These are phyloP conservation scores for Hydrolagus affinis DNA, from an alignment of 2,113 vertebrate species.

Conservation along the genomic window DNA sequence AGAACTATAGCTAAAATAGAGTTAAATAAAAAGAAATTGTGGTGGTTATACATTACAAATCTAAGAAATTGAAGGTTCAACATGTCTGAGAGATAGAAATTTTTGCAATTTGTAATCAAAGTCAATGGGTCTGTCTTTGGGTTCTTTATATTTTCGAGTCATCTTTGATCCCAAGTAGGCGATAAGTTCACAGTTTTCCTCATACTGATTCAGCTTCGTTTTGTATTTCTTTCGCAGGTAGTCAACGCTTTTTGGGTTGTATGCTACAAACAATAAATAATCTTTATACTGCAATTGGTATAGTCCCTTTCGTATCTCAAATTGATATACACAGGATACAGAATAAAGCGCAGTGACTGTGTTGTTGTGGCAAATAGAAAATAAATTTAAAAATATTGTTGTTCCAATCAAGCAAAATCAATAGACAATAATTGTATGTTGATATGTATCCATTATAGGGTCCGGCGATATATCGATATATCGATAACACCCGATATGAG, in stretches of 20 bases:
- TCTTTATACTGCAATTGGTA: not conserved
- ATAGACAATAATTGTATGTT: not conserved
- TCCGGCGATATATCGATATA: too few relatives aligned
- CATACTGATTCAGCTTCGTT: conserved; percentile 66
- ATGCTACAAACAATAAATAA: conserved; percentile 54
- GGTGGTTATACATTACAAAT: not conserved
- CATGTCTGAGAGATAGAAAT: conserved; percentile 63
- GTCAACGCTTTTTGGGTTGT: conserved; percentile 64
- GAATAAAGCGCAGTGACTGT: conserved; percentile 17
- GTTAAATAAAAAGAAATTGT: not conserved
- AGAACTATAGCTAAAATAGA: not conserved
- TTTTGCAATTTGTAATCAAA: conserved; percentile 62
- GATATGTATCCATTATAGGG: too few relatives aligned
- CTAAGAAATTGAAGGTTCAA: conserved; percentile 41
- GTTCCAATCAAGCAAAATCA: not conserved
- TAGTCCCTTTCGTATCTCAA: not conserved
- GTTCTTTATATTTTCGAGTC: conserved; percentile 56
- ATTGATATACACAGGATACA: not conserved
- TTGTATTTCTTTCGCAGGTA: conserved; percentile 61
- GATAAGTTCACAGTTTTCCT: conserved; percentile 74
- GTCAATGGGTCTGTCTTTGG: conserved; percentile 57
- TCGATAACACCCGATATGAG: too few relatives aligned
- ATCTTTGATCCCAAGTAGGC: conserved; percentile 67
- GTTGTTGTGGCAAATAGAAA: too few relatives aligned
- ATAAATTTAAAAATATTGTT: not conserved